phyloP scores from a whole-genome alignment of 2,888 invertebrate species.

The Sthenelais limicola region DNA sequence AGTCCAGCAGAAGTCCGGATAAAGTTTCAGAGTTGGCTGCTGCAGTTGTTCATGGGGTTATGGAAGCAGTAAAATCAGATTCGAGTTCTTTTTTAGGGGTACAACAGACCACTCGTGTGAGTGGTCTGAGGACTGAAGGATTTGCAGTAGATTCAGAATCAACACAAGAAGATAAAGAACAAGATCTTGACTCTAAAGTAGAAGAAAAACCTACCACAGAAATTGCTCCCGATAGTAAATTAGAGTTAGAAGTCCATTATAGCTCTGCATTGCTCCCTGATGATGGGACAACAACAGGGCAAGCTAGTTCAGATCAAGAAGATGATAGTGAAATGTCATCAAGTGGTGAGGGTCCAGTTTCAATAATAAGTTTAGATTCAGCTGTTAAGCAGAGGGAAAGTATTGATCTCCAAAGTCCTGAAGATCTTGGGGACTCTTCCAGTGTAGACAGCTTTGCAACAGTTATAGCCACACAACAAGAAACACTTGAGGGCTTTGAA shows the following conservation, averaged over 20 bases:
- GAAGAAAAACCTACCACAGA: neutral
- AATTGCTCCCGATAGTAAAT: neutral
- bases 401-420: conserved; percentile 46
- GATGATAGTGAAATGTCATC: conserved; percentile 25
- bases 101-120: conserved; percentile 37
- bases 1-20: neutral
- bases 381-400: conserved; percentile 30
- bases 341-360: conserved; percentile 31
- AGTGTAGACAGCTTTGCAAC: conserved; percentile 72
- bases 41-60: conserved; percentile 32
- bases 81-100: conserved; percentile 55
- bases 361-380: conserved; percentile 32
- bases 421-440: conserved; percentile 67
- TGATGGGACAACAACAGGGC: conserved; percentile 16
- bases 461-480: conserved; percentile 66
- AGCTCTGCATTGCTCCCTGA: neutral
- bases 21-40: conserved; percentile 15
- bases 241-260: neutral
- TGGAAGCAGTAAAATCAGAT: conserved; percentile 25
- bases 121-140: conserved; percentile 34
- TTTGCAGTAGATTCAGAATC: conserved; percentile 4
- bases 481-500: conserved; percentile 63
- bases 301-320: conserved; percentile 32
- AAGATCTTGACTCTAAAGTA: too few relatives aligned
- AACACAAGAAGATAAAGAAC: too few relatives aligned